Evolutionary conservation across 2,797 vertebrate genomes (phyloP).

Genomic region (Pseudomugil gertrudae): DNA sequence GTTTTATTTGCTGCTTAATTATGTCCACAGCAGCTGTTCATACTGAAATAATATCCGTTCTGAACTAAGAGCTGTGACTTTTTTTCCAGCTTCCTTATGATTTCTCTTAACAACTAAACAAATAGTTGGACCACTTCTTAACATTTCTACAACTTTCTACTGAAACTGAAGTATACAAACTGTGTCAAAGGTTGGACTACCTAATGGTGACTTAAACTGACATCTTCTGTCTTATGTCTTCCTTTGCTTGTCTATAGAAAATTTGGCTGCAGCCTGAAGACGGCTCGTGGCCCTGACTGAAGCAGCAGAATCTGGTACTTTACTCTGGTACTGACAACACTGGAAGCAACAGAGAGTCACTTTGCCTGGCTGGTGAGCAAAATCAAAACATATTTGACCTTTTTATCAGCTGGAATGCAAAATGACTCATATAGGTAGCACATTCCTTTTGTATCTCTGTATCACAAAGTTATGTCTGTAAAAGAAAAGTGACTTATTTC

Average conservation of each 20-base stretch:
- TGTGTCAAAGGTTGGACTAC: not conserved
- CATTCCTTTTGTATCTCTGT: not conserved
- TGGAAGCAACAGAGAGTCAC: slow-evolving; percentile 17
- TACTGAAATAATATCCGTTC: not conserved
- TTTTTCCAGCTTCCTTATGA: not conserved
- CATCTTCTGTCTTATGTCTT: slow-evolving; percentile 39
- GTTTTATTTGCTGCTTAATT: not conserved
- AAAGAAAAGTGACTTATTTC: too few species aligned
- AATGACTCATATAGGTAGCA: slow-evolving; percentile 1
- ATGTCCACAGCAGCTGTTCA: not conserved
- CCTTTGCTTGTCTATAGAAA: slow-evolving; percentile 41
- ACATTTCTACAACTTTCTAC: not conserved
- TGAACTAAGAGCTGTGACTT: not conserved
- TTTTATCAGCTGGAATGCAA: slow-evolving; percentile 3
- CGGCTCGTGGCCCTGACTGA: slow-evolving; percentile 31
- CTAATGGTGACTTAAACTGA: slow-evolving; percentile 27
- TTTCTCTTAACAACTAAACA: not conserved
- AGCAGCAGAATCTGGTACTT: slow-evolving; percentile 14
- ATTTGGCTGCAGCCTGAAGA: slow-evolving; percentile 20
- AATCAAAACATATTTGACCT: not conserved
- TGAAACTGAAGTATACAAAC: not conserved
- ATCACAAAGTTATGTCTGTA: not conserved
- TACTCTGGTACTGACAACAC: slow-evolving; percentile 8
- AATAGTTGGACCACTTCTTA: not conserved
- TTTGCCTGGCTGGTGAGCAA: slow-evolving; percentile 51